These are phyloP conservation scores for Oceanites oceanicus DNA, from an alignment of 2,113 vertebrate species.

Conservation along the genomic window DNA sequence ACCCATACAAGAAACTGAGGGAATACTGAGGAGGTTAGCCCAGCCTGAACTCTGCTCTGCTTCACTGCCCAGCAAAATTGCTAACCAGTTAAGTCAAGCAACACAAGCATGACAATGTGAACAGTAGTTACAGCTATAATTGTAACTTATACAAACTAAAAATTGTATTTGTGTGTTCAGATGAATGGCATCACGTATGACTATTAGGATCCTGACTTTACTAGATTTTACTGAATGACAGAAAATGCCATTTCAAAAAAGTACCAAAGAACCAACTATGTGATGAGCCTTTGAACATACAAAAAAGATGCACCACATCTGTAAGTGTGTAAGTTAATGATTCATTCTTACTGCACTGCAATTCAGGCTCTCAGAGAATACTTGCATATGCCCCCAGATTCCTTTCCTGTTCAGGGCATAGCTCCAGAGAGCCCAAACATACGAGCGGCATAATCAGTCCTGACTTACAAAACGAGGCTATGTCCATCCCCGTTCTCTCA, in stretches of 20 bases:
- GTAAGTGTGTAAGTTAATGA: not conserved
- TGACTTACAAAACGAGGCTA: not conserved
- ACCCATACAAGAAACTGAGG: not conserved
- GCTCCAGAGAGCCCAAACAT: not conserved
- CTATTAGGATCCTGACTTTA: not conserved
- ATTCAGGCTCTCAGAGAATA: not conserved
- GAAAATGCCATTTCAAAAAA: conserved; percentile 5
- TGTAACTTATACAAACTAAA: not conserved
- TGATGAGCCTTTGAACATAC: conserved; percentile 21
- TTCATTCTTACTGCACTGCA: not conserved
- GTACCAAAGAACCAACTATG: not conserved
- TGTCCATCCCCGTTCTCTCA: not conserved
- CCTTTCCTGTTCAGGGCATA: not conserved
- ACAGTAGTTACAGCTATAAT: not conserved
- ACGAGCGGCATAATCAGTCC: not conserved
- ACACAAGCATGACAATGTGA: not conserved
- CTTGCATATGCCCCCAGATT: not conserved
- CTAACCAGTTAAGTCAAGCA: not conserved
- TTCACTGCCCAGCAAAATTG: conserved; percentile 31
- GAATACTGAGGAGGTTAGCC: not conserved
- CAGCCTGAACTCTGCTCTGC: conserved; percentile 22
- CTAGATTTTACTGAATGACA: not conserved
- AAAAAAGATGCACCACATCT: not conserved
- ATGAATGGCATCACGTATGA: not conserved
- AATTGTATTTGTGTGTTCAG: not conserved